These are phyloP conservation scores for Radopholus similis DNA, from an alignment of 1,140 invertebrate genomes.

Conservation along the genomic window DNA sequence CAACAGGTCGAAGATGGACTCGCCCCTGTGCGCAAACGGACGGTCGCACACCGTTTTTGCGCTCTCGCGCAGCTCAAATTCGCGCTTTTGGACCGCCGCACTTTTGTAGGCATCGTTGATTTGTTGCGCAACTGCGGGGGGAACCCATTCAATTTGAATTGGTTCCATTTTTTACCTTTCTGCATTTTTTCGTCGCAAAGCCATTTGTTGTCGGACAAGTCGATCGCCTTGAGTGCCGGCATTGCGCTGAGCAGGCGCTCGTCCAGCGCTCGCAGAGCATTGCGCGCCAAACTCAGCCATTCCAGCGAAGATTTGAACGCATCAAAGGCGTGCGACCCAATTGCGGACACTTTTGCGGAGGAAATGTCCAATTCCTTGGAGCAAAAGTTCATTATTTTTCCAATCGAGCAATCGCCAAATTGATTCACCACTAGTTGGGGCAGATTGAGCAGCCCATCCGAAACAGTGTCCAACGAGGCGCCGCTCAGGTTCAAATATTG, in stretches of 20 bases:
- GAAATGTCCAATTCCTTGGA: conserved; percentile 37
- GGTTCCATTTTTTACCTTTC: conserved; percentile 27
- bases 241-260: conserved; percentile 9
- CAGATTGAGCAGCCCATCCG: background rate
- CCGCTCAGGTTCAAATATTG: conserved; percentile 30
- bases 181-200: conserved; percentile 38
- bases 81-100: conserved; percentile 22
- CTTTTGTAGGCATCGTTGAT: conserved; percentile 37
- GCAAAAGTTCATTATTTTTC: background rate
- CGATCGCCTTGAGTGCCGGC: conserved; percentile 19
- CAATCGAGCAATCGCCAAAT: background rate
- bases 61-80: conserved; percentile 34
- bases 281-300: conserved; percentile 26
- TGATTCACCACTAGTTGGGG: background rate
- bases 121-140: conserved; percentile 16
- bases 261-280: conserved; percentile 29
- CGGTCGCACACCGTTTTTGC: conserved; percentile 37
- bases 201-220: conserved; percentile 44
- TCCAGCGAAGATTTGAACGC: conserved; percentile 8
- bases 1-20: conserved; percentile 29
- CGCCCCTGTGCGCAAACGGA: conserved; percentile 29
- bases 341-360: conserved; percentile 26
- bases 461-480: conserved; percentile 4
- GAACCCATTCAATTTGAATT: conserved; percentile 8
- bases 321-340: conserved; percentile 27